A percentile compares a stretch with the other conserved stretches of the same genome.
Evolutionary conservation across 2,888 invertebrate species (phyloP).

Genomic region (Polyploca ridens): DNA sequence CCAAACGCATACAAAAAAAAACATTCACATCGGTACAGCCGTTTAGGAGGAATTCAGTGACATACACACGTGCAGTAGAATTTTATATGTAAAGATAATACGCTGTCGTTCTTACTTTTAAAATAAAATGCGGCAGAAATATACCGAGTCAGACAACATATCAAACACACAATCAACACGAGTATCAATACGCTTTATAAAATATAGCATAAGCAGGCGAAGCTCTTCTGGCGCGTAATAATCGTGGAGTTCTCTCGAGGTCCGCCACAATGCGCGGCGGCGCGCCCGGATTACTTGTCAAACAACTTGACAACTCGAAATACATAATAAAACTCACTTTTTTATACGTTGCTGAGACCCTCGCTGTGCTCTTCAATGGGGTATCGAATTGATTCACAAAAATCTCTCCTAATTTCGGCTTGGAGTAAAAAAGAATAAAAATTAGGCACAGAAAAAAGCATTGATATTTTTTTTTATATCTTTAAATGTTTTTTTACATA

Average conservation of each 20-base stretch:
- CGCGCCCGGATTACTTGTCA: constrained; percentile 68
- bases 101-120: constrained; percentile 18
- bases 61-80: too few relatives aligned
- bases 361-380: constrained; percentile 42
- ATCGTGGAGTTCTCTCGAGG: constrained; percentile 55
- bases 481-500: too few relatives aligned
- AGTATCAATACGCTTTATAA: constrained; percentile 37
- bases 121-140: not conserved
- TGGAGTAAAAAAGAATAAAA: not conserved
- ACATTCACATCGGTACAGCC: too few relatives aligned
- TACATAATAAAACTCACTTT: constrained; percentile 63
- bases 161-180: too few relatives aligned
- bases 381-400: constrained; percentile 55
- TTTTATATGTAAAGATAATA: too few relatives aligned
- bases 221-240: constrained; percentile 58
- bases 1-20: too few relatives aligned
- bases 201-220: constrained; percentile 44
- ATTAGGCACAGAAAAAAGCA: too few relatives aligned
- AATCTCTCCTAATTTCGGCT: not conserved
- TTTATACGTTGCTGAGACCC: constrained; percentile 43
- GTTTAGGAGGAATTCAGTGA: too few relatives aligned
- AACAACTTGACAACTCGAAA: constrained; percentile 70
- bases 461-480: too few relatives aligned
- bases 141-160: constrained; percentile 19
- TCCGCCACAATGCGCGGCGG: constrained; percentile 53